These are phyloP conservation scores for Hirtodrosophila histrioides DNA, from an alignment of 2,888 invertebrate genomes.

Conservation along the genomic window DNA sequence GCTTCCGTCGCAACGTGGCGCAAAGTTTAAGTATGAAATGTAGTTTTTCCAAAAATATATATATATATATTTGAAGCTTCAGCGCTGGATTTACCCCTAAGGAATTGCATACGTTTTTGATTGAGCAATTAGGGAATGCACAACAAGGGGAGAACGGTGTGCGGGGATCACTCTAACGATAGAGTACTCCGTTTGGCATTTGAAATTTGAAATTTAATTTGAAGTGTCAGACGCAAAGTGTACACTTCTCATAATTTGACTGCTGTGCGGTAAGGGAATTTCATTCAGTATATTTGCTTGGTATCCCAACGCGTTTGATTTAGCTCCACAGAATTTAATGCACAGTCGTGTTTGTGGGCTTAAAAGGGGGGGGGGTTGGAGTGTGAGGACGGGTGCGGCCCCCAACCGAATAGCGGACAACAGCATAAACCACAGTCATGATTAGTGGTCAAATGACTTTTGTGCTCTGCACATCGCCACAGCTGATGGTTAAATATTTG, in stretches of 20 bases:
- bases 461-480: conserved; percentile 29
- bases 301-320: too few relatives aligned
- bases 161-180: too few relatives aligned
- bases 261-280: conserved; percentile 56
- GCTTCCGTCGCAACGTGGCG: conserved; percentile 31
- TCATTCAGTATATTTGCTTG: conserved; percentile 8
- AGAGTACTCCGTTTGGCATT: neutral
- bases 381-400: too few relatives aligned
- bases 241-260: conserved; percentile 75
- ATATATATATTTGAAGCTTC: conserved; percentile 41
- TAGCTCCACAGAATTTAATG: too few relatives aligned
- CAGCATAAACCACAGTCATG: conserved; percentile 62
- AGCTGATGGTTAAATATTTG: conserved; percentile 10
- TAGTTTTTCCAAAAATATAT: conserved; percentile 39
- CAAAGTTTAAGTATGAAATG: conserved; percentile 64
- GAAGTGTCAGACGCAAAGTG: conserved; percentile 73
- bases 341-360: neutral
- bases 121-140: conserved; percentile 74
- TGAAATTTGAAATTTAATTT: conserved; percentile 64
- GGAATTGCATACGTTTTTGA: conserved; percentile 77
- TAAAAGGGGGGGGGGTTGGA: conserved; percentile 19
- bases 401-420: conserved; percentile 32
- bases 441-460: conserved; percentile 77
- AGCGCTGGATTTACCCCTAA: conserved; percentile 61
- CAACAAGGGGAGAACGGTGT: conserved; percentile 5